Evolutionary conservation across 2,797 vertebrate genomes (phyloP), one percentile per base, ranked within the genome.

Genomic region (Pampus argenteus): DNA sequence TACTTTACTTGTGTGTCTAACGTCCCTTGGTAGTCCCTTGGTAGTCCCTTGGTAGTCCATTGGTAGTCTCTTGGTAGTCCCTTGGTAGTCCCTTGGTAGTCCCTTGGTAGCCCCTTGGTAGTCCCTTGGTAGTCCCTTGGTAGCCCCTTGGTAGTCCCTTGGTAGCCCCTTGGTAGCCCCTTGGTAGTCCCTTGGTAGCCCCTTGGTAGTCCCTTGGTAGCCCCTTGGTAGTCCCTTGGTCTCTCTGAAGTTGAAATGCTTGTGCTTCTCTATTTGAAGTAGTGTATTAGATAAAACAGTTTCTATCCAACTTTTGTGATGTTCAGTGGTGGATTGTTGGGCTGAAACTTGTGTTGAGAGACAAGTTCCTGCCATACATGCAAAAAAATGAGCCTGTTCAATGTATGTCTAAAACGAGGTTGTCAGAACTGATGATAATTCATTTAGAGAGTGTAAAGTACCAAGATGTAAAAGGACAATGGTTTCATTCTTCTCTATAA

Each of bases 161-260:
- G 5, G 34, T 47, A n/a, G n/a, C n/a, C n/a, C n/a, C n/a, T n/a
- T n/a, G n/a, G n/a, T n/a, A n/a, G n/a, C n/a, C n/a, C n/a, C n/a
- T n/a, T 18, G 44, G 15, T 47, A 66, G 54, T 45, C 55, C 14
- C 13, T 31, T 28, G 5, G 34, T 47, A n/a, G n/a, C n/a, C n/a
- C n/a, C n/a, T n/a, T 18, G 44, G 15, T 47, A 66, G 54, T 45
- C 55, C 14, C 13, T 31, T 28, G 5, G 34, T 47, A n/a, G 34
- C 49, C 22, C 56, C 49, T 15, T 18, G 44, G 15, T 47, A 66
- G 54, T 45, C 55, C 14, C 13, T 31, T 28, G 5, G 34, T 47
- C 28, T 44, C 23, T 44, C 42, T 71, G 74, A 66, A 66, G 45
- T 48, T 69, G 40, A 73, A 69, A 58, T 48, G 8, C 18, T 57